phyloP scores from a whole-genome alignment of 2,797 vertebrate species.

The Diplodus puntazzo region DNA sequence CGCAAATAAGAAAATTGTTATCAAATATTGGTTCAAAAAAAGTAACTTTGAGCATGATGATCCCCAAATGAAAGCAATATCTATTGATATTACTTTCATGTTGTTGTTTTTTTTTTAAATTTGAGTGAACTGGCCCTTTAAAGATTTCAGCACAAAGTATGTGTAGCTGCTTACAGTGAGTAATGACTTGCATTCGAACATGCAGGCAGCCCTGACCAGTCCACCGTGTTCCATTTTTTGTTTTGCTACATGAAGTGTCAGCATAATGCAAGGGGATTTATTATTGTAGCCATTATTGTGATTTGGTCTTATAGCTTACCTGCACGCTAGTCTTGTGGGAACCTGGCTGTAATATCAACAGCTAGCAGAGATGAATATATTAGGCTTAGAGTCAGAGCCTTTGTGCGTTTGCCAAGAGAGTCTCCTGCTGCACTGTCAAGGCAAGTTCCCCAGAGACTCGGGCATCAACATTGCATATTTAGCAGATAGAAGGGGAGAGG shows the following conservation, averaged over 20 bases:
- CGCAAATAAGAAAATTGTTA: no score
- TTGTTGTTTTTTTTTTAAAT: background rate
- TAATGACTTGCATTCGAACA: background rate
- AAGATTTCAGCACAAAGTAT: background rate
- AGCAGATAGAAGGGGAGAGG: slow-evolving; percentile 65
- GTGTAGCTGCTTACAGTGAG: background rate
- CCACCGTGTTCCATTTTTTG: background rate
- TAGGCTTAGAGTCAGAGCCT: slow-evolving; percentile 61
- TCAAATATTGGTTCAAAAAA: background rate
- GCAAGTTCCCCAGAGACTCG: slow-evolving; percentile 51
- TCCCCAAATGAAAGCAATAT: background rate
- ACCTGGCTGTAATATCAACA: slow-evolving; percentile 63
- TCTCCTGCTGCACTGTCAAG: slow-evolving; percentile 63
- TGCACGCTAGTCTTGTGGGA: slow-evolving; percentile 49
- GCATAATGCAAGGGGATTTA: slow-evolving; percentile 12
- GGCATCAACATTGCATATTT: slow-evolving; percentile 74
- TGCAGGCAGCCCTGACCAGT: background rate
- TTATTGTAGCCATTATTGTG: slow-evolving; percentile 29
- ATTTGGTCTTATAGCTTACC: slow-evolving; percentile 43
- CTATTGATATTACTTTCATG: no score
- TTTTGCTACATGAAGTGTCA: slow-evolving; percentile 3
- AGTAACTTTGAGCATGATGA: background rate
- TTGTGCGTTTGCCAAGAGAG: slow-evolving; percentile 69
- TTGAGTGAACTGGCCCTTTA: slow-evolving; percentile 1
- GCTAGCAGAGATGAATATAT: slow-evolving; percentile 70